Base-by-base conservation (phyloP, 2,113 vertebrate species). In the Cisticola juncidis region DNA sequence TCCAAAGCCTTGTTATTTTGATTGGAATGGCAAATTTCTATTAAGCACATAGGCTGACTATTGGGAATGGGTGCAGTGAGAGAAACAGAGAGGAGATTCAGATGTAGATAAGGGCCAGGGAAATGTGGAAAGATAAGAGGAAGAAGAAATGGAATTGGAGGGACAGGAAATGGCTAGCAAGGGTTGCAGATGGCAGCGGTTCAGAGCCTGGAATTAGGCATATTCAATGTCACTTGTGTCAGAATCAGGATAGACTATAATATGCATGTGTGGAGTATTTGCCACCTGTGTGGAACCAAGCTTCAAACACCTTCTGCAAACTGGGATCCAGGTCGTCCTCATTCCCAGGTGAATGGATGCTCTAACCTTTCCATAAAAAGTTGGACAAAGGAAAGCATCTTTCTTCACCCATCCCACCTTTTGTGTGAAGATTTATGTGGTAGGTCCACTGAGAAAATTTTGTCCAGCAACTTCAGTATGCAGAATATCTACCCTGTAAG, bases 1-100 rank as follows among this genome's bases (percentile, higher is more conserved):
- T 95, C 83, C 57, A 84, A 91, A 89, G 73, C 53, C 77, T 92
- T 89, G 84, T 91, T 96, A 94, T 92, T 96, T 92, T 92, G 81
- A 87, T 82, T 69, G 56, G 86, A 94, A 89, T 15, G 14, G 69
- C 69, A 96, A 91, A 95, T 95, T 89, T 89, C 60, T 81, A 92
- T 89, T 94, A 96, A 92, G 73, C 45, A 72, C 53, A 95, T 22
- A 48, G 69, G 45, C 60, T 92, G 77, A 65, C 89, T 95, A 5
- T 12, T 91, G 61, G 61, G 61, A 84, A 65, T 33, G 50, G 47
- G 45, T 47, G 60, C 0, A 0, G 44, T 42, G 70, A 95, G 56
- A 65, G 69, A 69, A 89, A 79, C 1, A 81, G 33, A 68, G 17
- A 51, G 56, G n/a, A 88, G 42, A 73, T 80, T 80, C 58, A 85